These are phyloP conservation scores for Drosophila oshimai DNA, from an alignment of 1,140 invertebrate genomes.

Conservation along the genomic window DNA sequence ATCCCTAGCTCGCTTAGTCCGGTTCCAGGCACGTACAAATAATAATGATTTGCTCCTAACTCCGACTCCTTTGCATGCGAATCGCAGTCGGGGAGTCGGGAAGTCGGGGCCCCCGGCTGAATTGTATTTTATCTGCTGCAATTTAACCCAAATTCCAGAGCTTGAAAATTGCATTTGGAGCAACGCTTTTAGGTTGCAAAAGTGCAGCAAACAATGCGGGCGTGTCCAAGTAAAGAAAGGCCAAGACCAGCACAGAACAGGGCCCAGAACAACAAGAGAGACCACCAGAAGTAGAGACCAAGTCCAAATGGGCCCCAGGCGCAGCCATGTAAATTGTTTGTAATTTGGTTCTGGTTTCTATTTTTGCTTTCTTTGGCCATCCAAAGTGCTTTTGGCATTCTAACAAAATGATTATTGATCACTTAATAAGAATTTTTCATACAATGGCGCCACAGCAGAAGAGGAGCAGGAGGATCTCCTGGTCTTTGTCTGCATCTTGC, in stretches of 20 bases:
- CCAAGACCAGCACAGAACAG: slow-evolving; percentile 3
- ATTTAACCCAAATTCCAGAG: slow-evolving; percentile 78
- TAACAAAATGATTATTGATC: slow-evolving; percentile 80
- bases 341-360: slow-evolving; percentile 70
- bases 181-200: slow-evolving; percentile 48
- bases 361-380: slow-evolving; percentile 35
- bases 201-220: slow-evolving; percentile 65
- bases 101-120: slow-evolving; percentile 45
- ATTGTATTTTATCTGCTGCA: slow-evolving; percentile 74
- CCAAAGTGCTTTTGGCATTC: slow-evolving; percentile 71
- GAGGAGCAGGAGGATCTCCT: slow-evolving; percentile 2
- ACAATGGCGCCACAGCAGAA: slow-evolving; percentile 62
- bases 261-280: background rate
- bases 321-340: slow-evolving; percentile 70
- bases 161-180: slow-evolving; percentile 72
- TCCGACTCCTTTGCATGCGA: slow-evolving; percentile 35
- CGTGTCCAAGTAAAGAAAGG: slow-evolving; percentile 43
- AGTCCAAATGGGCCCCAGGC: slow-evolving; percentile 48
- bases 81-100: slow-evolving; percentile 11
- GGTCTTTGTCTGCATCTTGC: slow-evolving; percentile 28
- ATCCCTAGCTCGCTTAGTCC: background rate
- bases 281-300: slow-evolving; percentile 22
- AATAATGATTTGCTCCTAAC: slow-evolving; percentile 63
- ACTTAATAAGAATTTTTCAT: slow-evolving; percentile 74
- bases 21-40: slow-evolving; percentile 18